Percentiles rank a stretch among this genome's conserved stretches.
These are phyloP conservation scores for Thunnus albacares DNA, from an alignment of 2,797 vertebrate genomes.

Conservation along the genomic window DNA sequence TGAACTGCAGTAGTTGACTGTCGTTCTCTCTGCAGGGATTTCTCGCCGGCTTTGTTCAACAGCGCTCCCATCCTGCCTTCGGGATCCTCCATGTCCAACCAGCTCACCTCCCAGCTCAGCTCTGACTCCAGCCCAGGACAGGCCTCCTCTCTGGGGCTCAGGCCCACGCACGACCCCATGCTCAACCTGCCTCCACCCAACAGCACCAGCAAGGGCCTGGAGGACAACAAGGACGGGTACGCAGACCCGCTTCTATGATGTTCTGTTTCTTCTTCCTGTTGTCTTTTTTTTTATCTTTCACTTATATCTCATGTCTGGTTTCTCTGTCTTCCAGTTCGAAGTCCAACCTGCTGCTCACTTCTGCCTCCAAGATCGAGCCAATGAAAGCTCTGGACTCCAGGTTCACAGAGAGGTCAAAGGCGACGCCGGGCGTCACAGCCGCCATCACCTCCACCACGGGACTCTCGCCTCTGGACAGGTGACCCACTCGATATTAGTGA, in stretches of 20 bases:
- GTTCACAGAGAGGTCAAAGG: slow-evolving; percentile 98
- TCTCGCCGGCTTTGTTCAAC: slow-evolving; percentile 98
- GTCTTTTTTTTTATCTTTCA: not conserved
- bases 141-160: slow-evolving; percentile 87
- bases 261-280: not conserved
- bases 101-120: slow-evolving; percentile 92
- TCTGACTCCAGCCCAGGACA: slow-evolving; percentile 90
- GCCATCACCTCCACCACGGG: slow-evolving; percentile 85
- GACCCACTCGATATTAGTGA: not conserved
- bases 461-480: slow-evolving; percentile 91
- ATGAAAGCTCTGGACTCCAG: slow-evolving; percentile 98
- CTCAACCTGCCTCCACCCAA: slow-evolving; percentile 80
- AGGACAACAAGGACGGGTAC: slow-evolving; percentile 93
- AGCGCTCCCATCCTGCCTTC: slow-evolving; percentile 95
- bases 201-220: slow-evolving; percentile 82
- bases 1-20: not conserved
- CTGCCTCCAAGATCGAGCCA: slow-evolving; percentile 94
- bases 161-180: slow-evolving; percentile 88
- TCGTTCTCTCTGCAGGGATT: slow-evolving; percentile 88
- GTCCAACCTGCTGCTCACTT: slow-evolving; percentile 80
- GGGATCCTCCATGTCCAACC: slow-evolving; percentile 94
- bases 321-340: slow-evolving; percentile 79
- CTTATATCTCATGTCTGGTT: not conserved
- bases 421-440: slow-evolving; percentile 90
- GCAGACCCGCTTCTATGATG: not conserved